phyloP scores from a whole-genome alignment of 2,888 invertebrate species.

The Eugnorisma glareosa region DNA sequence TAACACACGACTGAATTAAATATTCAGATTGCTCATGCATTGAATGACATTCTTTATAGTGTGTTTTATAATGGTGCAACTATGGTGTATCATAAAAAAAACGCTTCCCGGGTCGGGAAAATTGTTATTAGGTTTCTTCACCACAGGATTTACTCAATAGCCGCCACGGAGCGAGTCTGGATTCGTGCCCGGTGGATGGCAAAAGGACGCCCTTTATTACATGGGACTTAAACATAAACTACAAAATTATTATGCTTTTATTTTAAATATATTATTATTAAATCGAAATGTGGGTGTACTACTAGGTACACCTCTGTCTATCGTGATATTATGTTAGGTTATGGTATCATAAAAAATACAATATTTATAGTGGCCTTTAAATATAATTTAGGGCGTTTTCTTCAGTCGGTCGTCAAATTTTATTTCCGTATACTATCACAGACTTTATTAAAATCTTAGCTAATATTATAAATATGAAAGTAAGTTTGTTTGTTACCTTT shows the following conservation, averaged over 20 bases:
- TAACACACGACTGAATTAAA: constrained; percentile 39
- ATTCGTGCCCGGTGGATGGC: too few species aligned
- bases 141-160: too few species aligned
- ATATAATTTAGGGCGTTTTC: background rate
- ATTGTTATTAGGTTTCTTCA: too few species aligned
- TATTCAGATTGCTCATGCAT: constrained; percentile 31
- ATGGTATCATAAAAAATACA: background rate
- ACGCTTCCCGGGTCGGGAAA: background rate
- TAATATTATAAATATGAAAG: too few species aligned
- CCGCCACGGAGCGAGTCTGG: too few species aligned
- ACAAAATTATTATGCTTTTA: too few species aligned
- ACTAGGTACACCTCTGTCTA: too few species aligned
- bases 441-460: background rate
- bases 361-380: background rate
- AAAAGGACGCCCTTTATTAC: too few species aligned
- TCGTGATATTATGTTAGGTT: background rate
- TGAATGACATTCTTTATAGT: constrained; percentile 19
- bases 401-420: background rate
- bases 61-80: constrained; percentile 16
- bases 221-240: too few species aligned
- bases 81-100: background rate
- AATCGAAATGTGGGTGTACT: too few species aligned
- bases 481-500: too few species aligned
- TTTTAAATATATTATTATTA: too few species aligned
- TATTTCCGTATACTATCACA: background rate